Evolutionary conservation across 2,888 invertebrate species (phyloP), one percentile per base, ranked within the genome.

Genomic region (Tenthredo scrophulariae): DNA sequence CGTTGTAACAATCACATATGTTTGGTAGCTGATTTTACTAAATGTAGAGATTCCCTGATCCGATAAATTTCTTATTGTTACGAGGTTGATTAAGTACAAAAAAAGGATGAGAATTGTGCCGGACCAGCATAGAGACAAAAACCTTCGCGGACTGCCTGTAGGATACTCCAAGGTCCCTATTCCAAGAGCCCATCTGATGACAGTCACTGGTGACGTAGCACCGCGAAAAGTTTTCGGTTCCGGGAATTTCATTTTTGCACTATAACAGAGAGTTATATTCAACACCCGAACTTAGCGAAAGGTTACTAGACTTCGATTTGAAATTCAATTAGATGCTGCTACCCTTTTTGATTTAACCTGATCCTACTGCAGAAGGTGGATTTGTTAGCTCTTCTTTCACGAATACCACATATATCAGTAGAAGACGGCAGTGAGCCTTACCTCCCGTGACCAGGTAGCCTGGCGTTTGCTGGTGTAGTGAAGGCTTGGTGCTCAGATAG

Each of bases 91-190:
- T 4, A 1, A 88, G 18, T 10, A 58, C 67, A 83, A 65, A 2
- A 67, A 43, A 9, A 83, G 15, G 6, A 83, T 67, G n/a, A 83
- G 26, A 22, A 26, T 18, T 15, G 18, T 18, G 7, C 26, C 22
- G 5, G 82, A 43, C 82, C 65, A 83, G 65, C 65, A 65, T 5
- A 46, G 18, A 29, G 82, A 83, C 29, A 67, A 3, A 4, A 50
- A 0, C 9, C 22, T 88, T 84, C 86, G 87, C 10, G 85, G 87
- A 37, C 58, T 86, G 7, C 87, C 87, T 2, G 86, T 37, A 15
- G 89, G 88, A 85, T 87, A 84, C 77, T 89, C 87, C 7, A 89
- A 80, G 9, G 87, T 84, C 33, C 87, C 88, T 40, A 87, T 80
- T 33, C 89, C 89, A 0, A 87, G 83, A 9, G 87, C 46, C 87